These are phyloP conservation scores for Sorex maritimensis DNA, from an alignment of 2,797 vertebrate species.

Conservation along the genomic window DNA sequence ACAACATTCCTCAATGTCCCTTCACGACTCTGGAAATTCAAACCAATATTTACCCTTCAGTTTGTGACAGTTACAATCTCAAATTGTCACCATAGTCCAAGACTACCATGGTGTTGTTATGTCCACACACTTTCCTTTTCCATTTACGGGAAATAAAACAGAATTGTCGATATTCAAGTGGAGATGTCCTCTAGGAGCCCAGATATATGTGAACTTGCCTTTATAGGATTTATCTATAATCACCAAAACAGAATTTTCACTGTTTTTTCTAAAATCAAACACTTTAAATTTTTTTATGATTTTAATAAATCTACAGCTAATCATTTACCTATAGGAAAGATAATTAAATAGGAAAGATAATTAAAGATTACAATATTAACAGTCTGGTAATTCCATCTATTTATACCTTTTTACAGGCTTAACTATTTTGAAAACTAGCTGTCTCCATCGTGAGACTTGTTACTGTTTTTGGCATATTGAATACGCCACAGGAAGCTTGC, in stretches of 20 bases:
- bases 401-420: background rate
- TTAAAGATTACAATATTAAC: conserved; percentile 24
- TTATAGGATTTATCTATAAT: conserved; percentile 33
- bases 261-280: conserved; percentile 59
- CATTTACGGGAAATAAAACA: conserved; percentile 6
- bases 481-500: too few species aligned
- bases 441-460: too few species aligned
- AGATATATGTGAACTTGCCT: conserved; percentile 59
- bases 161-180: background rate
- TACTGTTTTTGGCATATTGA: too few species aligned
- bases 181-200: conserved; percentile 14
- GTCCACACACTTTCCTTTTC: background rate
- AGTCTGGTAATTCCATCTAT: background rate
- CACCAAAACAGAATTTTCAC: conserved; percentile 22
- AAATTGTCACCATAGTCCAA: conserved; percentile 22
- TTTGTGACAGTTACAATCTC: background rate
- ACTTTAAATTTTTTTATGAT: background rate
- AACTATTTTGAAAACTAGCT: conserved; percentile 48
- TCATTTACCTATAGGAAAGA: too few species aligned
- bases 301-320: background rate
- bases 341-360: too few species aligned
- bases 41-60: background rate
- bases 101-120: background rate
- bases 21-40: conserved; percentile 12
- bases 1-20: conserved; percentile 4